phyloP scores from a whole-genome alignment of 2,888 invertebrate genomes.

The Nipponacmea schrenckii region DNA sequence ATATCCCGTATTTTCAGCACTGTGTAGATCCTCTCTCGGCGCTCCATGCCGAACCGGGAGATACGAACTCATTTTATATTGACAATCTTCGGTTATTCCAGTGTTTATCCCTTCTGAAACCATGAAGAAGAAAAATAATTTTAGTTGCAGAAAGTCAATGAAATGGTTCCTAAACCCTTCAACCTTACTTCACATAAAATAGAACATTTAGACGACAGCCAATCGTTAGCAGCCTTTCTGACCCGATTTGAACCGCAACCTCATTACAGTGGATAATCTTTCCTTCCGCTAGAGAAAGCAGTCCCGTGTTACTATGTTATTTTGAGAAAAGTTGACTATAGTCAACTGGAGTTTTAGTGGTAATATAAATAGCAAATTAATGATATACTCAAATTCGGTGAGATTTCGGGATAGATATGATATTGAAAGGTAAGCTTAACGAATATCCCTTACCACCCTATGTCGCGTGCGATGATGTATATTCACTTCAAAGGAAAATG shows the following conservation, averaged over 20 bases:
- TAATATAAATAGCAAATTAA: background rate
- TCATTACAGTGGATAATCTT: slow-evolving; percentile 46
- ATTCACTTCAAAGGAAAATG: slow-evolving; percentile 43
- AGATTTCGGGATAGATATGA: no score
- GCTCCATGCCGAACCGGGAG: slow-evolving; percentile 55
- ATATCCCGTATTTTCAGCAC: slow-evolving; percentile 50
- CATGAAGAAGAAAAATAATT: slow-evolving; percentile 52
- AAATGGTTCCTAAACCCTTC: slow-evolving; percentile 47
- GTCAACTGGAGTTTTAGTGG: slow-evolving; percentile 1
- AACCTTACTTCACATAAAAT: slow-evolving; percentile 52
- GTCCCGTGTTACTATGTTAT: slow-evolving; percentile 49
- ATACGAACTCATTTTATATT: slow-evolving; percentile 58
- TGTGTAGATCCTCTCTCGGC: slow-evolving; percentile 48
- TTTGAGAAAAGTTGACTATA: slow-evolving; percentile 9
- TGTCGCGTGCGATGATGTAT: slow-evolving; percentile 35
- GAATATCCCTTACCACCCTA: slow-evolving; percentile 2
- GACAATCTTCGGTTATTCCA: slow-evolving; percentile 38
- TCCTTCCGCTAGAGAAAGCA: slow-evolving; percentile 54
- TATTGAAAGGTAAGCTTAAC: background rate
- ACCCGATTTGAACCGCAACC: slow-evolving; percentile 51
- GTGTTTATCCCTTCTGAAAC: slow-evolving; percentile 49
- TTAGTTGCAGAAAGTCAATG: slow-evolving; percentile 52
- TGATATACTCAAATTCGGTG: no score
- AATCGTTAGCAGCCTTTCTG: slow-evolving; percentile 52
- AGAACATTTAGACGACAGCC: slow-evolving; percentile 54